A percentile compares a stretch with the other conserved stretches of the same genome.
Evolutionary conservation across 2,113 vertebrate genomes (phyloP).

Genomic region (Saguinus imperator): DNA sequence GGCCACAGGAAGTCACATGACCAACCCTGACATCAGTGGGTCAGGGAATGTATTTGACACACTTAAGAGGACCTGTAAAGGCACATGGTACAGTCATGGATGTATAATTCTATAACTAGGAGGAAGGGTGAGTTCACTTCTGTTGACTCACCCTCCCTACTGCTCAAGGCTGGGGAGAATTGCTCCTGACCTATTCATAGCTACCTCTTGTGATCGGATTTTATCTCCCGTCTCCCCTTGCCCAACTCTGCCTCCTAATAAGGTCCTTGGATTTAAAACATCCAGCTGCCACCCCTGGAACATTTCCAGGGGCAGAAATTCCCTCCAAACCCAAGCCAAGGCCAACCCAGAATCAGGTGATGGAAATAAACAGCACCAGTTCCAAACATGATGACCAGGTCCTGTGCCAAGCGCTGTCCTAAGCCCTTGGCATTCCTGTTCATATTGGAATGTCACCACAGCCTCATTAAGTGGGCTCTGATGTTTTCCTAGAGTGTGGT

Average conservation of each 20-base stretch:
- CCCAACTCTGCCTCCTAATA: background rate
- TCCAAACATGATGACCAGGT: background rate
- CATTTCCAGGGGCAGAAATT: background rate
- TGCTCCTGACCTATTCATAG: background rate
- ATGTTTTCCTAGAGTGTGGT: background rate
- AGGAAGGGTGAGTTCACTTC: background rate
- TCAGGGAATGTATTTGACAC: background rate
- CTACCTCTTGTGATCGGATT: background rate
- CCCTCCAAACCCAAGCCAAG: background rate
- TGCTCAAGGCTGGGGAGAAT: background rate
- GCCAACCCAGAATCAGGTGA: slow-evolving; percentile 10
- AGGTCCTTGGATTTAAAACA: background rate
- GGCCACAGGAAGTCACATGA: background rate
- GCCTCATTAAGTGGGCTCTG: background rate
- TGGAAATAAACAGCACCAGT: background rate
- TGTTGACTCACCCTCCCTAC: background rate
- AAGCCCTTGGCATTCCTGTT: background rate
- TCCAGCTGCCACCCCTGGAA: background rate
- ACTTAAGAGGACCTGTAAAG: background rate
- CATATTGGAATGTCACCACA: background rate
- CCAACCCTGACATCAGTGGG: background rate
- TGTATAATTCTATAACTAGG: background rate
- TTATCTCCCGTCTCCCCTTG: background rate
- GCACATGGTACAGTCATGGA: background rate
- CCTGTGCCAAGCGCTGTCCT: background rate